A percentile compares a stretch with the other conserved stretches of the same genome.
These are phyloP conservation scores for Anoplolepis gracilipes DNA, from an alignment of 1,140 invertebrate genomes.

Conservation along the genomic window DNA sequence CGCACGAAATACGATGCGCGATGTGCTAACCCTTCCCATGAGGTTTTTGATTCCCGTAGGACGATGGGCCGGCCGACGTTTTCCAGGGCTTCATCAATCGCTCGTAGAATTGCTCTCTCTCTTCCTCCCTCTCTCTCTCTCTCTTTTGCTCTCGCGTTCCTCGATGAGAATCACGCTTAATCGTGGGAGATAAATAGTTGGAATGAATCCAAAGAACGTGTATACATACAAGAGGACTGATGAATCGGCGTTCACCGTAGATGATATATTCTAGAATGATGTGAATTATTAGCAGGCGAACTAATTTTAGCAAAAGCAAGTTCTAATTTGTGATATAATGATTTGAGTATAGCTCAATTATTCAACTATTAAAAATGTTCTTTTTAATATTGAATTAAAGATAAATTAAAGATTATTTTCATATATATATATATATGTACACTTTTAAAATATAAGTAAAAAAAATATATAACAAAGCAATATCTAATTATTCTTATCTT, in stretches of 20 bases:
- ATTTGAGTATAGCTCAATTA: not conserved
- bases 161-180: conserved; percentile 49
- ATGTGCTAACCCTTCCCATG: conserved; percentile 61
- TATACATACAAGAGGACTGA: not conserved
- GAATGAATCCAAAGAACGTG: conserved; percentile 25
- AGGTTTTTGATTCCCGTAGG: conserved; percentile 57
- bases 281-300: not conserved
- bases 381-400: not conserved
- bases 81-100: conserved; percentile 45
- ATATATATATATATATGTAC: not conserved
- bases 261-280: conserved; percentile 15
- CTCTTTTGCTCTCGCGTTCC: not conserved
- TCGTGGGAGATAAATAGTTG: conserved; percentile 58
- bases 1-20: conserved; percentile 58
- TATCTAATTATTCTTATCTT: not conserved
- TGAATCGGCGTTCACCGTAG: conserved; percentile 3
- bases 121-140: no score
- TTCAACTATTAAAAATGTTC: not conserved
- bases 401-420: not conserved
- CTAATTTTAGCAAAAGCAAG: not conserved
- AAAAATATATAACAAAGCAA: not conserved
- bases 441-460: not conserved
- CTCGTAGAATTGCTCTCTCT: not conserved
- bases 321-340: not conserved
- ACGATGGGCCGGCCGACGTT: conserved; percentile 21